phyloP scores from a whole-genome alignment of 2,888 invertebrate genomes.

The Rugalucina vietnamica region DNA sequence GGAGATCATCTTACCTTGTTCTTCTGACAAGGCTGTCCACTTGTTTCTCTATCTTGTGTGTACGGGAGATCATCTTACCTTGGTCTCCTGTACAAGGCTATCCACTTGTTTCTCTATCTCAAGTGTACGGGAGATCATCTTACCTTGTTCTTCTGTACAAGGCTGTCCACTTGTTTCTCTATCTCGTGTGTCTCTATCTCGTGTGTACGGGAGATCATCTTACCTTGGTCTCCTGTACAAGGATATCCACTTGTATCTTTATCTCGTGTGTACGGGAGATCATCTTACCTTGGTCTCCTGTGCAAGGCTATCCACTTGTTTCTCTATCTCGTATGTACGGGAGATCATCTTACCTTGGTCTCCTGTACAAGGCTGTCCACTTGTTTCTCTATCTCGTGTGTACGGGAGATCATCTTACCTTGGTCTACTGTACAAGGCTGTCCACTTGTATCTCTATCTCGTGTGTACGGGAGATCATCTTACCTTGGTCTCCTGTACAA shows the following conservation, averaged over 20 bases:
- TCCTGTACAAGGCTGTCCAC: too few relatives aligned
- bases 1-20: slow-evolving; percentile 84
- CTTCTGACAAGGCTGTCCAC: slow-evolving; percentile 84
- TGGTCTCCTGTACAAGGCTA: slow-evolving; percentile 84
- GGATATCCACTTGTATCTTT: too few relatives aligned
- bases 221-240: too few relatives aligned
- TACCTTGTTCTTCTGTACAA: slow-evolving; percentile 85
- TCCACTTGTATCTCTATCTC: too few relatives aligned
- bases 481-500: slow-evolving; percentile 85
- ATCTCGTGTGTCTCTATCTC: slow-evolving; percentile 85
- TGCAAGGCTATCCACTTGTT: slow-evolving; percentile 84
- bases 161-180: slow-evolving; percentile 84
- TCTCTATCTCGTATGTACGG: slow-evolving; percentile 84
- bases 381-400: too few relatives aligned
- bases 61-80: slow-evolving; percentile 84
- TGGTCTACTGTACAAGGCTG: too few relatives aligned
- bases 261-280: too few relatives aligned
- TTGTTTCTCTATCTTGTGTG: slow-evolving; percentile 84
- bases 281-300: slow-evolving; percentile 85
- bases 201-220: slow-evolving; percentile 84
- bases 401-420: too few relatives aligned
- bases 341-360: slow-evolving; percentile 84
- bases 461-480: too few relatives aligned
- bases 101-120: slow-evolving; percentile 85
- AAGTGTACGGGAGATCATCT: slow-evolving; percentile 84